phyloP scores from a whole-genome alignment of 1,140 invertebrate species.

The Leptinotarsa undecemlineata region DNA sequence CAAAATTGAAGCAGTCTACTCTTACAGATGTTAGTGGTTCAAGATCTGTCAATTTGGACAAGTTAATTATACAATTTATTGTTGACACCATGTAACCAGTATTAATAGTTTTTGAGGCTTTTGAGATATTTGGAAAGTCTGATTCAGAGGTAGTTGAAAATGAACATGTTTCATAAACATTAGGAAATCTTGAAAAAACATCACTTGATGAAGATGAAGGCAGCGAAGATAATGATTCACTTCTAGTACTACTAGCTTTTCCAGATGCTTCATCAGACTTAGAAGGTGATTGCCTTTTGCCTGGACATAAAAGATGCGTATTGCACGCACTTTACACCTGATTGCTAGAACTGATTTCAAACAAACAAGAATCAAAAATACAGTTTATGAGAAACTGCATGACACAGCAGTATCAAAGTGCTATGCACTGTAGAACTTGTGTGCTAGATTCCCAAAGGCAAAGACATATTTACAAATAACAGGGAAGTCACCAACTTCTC shows the following conservation, averaged over 20 bases:
- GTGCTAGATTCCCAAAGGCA: not conserved
- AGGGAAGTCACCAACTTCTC: too few species aligned
- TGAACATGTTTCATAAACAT: constrained; percentile 20
- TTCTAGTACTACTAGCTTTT: constrained; percentile 39
- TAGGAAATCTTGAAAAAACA: constrained; percentile 30
- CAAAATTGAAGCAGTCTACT: not conserved
- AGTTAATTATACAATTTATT: too few species aligned
- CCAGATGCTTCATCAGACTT: constrained; percentile 42
- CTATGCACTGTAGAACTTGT: not conserved
- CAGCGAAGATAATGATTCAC: constrained; percentile 38
- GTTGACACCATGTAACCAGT: not conserved
- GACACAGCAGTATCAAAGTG: not conserved
- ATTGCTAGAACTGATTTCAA: constrained; percentile 20
- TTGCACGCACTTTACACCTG: constrained; percentile 38
- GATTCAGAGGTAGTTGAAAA: constrained; percentile 29
- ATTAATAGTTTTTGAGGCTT: constrained; percentile 25
- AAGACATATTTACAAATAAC: too few species aligned
- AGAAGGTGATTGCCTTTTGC: constrained; percentile 40
- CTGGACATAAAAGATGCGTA: constrained; percentile 42
- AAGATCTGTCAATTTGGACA: too few species aligned
- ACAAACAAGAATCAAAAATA: too few species aligned
- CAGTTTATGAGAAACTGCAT: not conserved
- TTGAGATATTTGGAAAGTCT: constrained; percentile 17
- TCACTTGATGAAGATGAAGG: constrained; percentile 30
- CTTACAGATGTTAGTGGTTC: too few species aligned